Conservation (phyloP, 1,140 invertebrate genomes). For the Drosophila miranda region DNA sequence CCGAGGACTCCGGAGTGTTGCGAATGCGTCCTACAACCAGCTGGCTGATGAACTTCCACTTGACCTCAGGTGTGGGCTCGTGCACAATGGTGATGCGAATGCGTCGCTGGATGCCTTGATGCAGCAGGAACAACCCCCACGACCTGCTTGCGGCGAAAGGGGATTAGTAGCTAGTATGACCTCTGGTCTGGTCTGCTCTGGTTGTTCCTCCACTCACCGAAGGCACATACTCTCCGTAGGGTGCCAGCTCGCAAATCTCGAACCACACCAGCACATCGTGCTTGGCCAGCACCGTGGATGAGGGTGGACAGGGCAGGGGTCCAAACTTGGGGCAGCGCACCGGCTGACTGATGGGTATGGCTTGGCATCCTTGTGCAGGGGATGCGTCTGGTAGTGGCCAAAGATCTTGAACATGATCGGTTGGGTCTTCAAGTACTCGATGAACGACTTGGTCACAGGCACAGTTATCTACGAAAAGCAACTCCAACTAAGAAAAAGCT, state of each 20-base stretch:
- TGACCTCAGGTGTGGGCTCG: constrained; percentile 94
- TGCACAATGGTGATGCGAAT: constrained; percentile 99
- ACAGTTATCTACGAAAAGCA: constrained; percentile 92
- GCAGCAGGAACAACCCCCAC: constrained; percentile 97
- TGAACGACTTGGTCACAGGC: constrained; percentile 96
- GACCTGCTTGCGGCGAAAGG: constrained; percentile 82
- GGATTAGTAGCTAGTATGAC: not conserved
- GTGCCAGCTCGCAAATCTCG: constrained; percentile 99
- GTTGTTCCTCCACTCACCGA: constrained; percentile 83
- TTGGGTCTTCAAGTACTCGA: constrained; percentile 98
- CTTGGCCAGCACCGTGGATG: constrained; percentile 93
- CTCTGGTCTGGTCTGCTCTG: too few relatives aligned
- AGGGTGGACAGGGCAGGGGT: constrained; percentile 88
- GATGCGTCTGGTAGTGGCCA: constrained; percentile 98
- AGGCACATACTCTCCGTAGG: constrained; percentile 98
- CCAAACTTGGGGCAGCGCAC: constrained; percentile 95
- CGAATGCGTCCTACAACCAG: constrained; percentile 97
- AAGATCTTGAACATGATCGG: constrained; percentile 99
- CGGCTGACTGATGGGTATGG: constrained; percentile 96
- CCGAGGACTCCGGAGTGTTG: constrained; percentile 94
- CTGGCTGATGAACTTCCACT: constrained; percentile 96
- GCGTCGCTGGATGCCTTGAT: constrained; percentile 97
- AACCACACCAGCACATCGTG: constrained; percentile 99
- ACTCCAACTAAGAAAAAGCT: too few relatives aligned
- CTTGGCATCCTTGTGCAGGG: constrained; percentile 89